Conservation (phyloP, 1,140 invertebrate genomes). For the Drosophila micromelanica region DNA sequence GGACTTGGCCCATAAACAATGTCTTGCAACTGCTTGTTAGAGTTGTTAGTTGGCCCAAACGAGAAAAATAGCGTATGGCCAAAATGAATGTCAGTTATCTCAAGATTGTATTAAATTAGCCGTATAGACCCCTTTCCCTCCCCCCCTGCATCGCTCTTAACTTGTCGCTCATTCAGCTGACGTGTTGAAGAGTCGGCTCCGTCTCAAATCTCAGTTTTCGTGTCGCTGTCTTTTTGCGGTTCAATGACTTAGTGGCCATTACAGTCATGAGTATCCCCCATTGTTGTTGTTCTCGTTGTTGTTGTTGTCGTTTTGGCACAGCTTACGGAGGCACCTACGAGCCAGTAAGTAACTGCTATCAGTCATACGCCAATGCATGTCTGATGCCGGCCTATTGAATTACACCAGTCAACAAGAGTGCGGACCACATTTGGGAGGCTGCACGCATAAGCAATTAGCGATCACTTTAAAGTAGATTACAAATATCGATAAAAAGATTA, state of each 20-base stretch:
- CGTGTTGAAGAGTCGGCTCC: slow-evolving; percentile 38
- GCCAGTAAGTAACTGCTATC: slow-evolving; percentile 67
- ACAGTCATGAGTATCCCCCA: slow-evolving; percentile 28
- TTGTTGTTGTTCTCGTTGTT: slow-evolving; percentile 40
- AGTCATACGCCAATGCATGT: slow-evolving; percentile 77
- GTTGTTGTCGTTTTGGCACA: slow-evolving; percentile 36
- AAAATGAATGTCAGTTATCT: slow-evolving; percentile 38
- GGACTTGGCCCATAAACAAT: slow-evolving; percentile 20
- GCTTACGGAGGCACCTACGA: slow-evolving; percentile 54
- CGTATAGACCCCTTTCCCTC: background rate
- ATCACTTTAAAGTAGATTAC: background rate
- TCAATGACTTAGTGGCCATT: slow-evolving; percentile 72
- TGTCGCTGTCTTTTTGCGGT: slow-evolving; percentile 41
- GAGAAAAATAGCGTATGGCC: slow-evolving; percentile 2
- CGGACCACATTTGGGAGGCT: background rate
- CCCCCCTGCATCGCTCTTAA: background rate
- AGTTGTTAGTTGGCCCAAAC: slow-evolving; percentile 19
- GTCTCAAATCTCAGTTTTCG: slow-evolving; percentile 21
- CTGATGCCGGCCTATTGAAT: slow-evolving; percentile 64
- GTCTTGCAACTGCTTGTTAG: slow-evolving; percentile 31
- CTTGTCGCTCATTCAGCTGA: slow-evolving; percentile 7
- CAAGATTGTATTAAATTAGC: slow-evolving; percentile 46
- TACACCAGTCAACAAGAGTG: slow-evolving; percentile 55
- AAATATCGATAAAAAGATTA: too few relatives aligned
- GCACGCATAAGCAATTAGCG: background rate